phyloP scores from a whole-genome alignment of 2,888 invertebrate species.

The Acleris sparsana region DNA sequence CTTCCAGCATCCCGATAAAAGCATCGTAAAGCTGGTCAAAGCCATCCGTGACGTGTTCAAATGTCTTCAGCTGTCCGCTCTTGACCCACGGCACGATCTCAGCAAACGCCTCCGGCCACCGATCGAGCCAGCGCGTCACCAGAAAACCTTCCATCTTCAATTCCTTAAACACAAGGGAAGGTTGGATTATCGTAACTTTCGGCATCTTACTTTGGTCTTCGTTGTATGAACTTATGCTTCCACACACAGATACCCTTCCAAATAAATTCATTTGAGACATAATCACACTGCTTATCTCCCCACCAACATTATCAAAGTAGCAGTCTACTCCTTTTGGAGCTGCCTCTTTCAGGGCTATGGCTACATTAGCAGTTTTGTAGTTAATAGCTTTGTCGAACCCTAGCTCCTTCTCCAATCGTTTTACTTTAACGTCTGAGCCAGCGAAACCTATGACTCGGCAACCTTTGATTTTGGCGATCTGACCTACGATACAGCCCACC shows the following conservation, averaged over 20 bases:
- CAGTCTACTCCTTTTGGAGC: conserved; percentile 89
- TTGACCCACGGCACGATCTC: conserved; percentile 81
- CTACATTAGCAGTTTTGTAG: conserved; percentile 86
- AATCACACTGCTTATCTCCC: conserved; percentile 84
- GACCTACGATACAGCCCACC: conserved; percentile 89
- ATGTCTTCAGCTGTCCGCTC: conserved; percentile 83
- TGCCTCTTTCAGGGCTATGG: conserved; percentile 81
- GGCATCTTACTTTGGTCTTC: conserved; percentile 50
- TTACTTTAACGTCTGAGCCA: conserved; percentile 87
- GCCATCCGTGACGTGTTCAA: conserved; percentile 85
- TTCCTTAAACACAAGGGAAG: conserved; percentile 73
- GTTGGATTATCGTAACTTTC: conserved; percentile 73
- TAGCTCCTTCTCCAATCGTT: conserved; percentile 85
- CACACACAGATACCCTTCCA: conserved; percentile 86
- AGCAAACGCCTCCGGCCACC: conserved; percentile 78
- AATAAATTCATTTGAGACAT: conserved; percentile 83
- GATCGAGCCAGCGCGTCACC: conserved; percentile 67
- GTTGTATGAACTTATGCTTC: conserved; percentile 84
- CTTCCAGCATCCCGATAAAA: conserved; percentile 48
- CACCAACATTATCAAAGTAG: conserved; percentile 91
- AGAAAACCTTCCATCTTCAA: conserved; percentile 83
- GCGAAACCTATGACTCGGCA: conserved; percentile 86
- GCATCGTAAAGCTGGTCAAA: conserved; percentile 77
- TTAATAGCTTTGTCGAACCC: conserved; percentile 89
- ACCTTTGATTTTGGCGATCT: conserved; percentile 89